phyloP scores from a whole-genome alignment of 1,140 invertebrate species.

The Ostrea denselamellosa region DNA sequence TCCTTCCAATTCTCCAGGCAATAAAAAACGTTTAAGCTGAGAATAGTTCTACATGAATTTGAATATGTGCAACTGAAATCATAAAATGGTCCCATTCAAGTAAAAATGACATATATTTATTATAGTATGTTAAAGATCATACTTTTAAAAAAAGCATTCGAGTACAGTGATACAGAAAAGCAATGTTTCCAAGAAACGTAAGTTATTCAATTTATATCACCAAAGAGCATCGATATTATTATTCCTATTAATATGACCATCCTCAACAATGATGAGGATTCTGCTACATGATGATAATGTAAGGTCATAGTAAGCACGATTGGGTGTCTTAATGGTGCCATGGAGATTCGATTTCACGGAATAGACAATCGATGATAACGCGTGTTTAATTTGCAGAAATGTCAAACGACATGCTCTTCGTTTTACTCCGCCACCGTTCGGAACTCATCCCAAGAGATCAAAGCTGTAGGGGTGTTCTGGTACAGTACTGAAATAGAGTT shows the following conservation, averaged over 20 bases:
- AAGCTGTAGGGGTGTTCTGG: background rate
- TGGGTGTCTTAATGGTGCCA: background rate
- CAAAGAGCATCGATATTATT: too few species aligned
- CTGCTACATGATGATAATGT: background rate
- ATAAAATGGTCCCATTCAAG: too few species aligned
- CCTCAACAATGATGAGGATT: background rate
- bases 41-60: too few species aligned
- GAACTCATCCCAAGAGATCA: background rate
- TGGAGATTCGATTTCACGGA: constrained; percentile 4
- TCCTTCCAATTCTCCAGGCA: too few species aligned
- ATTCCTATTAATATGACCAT: background rate
- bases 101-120: too few species aligned
- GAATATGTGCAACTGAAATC: too few species aligned
- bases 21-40: too few species aligned
- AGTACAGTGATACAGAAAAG: too few species aligned
- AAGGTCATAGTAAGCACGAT: background rate
- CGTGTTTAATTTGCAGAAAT: constrained; percentile 35
- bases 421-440: background rate
- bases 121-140: too few species aligned
- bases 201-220: too few species aligned
- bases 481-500: background rate
- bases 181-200: too few species aligned
- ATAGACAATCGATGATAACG: constrained; percentile 1
- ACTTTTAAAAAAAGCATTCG: too few species aligned
- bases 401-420: background rate